Conservation (phyloP, 2,888 invertebrate species). For the Crepidodera aurea region DNA sequence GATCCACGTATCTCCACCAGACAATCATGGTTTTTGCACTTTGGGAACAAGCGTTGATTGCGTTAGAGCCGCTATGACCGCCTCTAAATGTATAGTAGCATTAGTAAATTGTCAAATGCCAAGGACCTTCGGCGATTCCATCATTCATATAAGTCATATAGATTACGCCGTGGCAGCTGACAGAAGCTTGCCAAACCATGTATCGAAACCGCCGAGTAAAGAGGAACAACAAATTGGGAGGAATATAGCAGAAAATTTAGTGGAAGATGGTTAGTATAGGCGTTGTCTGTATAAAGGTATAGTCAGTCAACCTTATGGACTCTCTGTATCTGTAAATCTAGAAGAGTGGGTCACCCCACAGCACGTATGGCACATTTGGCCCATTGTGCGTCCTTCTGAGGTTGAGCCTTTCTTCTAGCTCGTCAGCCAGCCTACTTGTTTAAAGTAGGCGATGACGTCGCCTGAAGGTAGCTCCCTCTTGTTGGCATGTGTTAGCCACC, state of each 20-base stretch:
- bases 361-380: too few relatives aligned
- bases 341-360: too few relatives aligned
- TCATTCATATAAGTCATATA: slow-evolving; percentile 89
- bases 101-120: slow-evolving; percentile 91
- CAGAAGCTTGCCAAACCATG: slow-evolving; percentile 75
- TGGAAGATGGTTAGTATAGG: slow-evolving; percentile 81
- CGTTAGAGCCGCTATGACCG: slow-evolving; percentile 82
- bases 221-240: slow-evolving; percentile 84
- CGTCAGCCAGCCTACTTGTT: too few relatives aligned
- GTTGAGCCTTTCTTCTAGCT: too few relatives aligned
- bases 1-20: slow-evolving; percentile 82
- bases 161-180: slow-evolving; percentile 83
- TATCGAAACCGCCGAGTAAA: slow-evolving; percentile 66
- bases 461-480: too few relatives aligned
- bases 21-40: slow-evolving; percentile 90
- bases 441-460: too few relatives aligned
- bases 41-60: slow-evolving; percentile 94
- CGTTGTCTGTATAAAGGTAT: too few relatives aligned
- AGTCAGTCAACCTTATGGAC: too few relatives aligned
- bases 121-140: slow-evolving; percentile 90
- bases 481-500: too few relatives aligned
- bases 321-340: too few relatives aligned
- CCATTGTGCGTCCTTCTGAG: too few relatives aligned
- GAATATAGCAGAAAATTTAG: slow-evolving; percentile 88
- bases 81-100: slow-evolving; percentile 89